Evolutionary conservation across 2,888 invertebrate species (phyloP).

Genomic region (Eupithecia subumbrata): DNA sequence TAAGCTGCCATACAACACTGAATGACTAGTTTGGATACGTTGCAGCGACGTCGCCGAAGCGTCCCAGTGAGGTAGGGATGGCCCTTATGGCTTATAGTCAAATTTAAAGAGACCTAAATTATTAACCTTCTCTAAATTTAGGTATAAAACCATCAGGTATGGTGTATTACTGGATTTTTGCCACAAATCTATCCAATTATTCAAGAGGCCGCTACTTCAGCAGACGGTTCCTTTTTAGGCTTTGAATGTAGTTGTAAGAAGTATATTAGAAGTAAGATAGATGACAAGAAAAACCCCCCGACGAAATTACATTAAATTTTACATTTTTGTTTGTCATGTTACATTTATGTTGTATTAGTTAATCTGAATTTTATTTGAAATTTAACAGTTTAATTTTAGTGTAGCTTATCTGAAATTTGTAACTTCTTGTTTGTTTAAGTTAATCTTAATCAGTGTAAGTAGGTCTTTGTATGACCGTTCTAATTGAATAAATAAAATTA

Average conservation of each 20-base stretch:
- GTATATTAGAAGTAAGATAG: not conserved
- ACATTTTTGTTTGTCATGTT: too few relatives aligned
- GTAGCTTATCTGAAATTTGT: not conserved
- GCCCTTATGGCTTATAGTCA: not conserved
- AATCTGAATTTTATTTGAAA: not conserved
- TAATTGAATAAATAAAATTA: not conserved
- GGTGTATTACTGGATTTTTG: not conserved
- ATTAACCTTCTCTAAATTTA: not conserved
- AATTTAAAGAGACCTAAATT: not conserved
- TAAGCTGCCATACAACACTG: too few relatives aligned
- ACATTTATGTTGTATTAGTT: not conserved
- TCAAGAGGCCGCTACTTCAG: not conserved
- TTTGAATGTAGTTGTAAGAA: slow-evolving; percentile 1
- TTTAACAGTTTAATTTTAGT: not conserved
- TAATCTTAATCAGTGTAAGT: not conserved
- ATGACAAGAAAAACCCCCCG: not conserved
- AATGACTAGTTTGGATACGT: too few relatives aligned
- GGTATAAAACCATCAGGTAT: not conserved
- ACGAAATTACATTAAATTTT: not conserved
- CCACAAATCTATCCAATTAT: not conserved
- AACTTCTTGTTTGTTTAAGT: too few relatives aligned
- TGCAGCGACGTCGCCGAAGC: too few relatives aligned
- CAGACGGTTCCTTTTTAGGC: not conserved
- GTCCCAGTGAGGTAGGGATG: too few relatives aligned
- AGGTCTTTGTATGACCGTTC: not conserved